A percentile compares a stretch with the other conserved stretches of the same genome.
These are phyloP conservation scores for Synergus gifuensis DNA, from an alignment of 2,888 invertebrate species.

Conservation along the genomic window DNA sequence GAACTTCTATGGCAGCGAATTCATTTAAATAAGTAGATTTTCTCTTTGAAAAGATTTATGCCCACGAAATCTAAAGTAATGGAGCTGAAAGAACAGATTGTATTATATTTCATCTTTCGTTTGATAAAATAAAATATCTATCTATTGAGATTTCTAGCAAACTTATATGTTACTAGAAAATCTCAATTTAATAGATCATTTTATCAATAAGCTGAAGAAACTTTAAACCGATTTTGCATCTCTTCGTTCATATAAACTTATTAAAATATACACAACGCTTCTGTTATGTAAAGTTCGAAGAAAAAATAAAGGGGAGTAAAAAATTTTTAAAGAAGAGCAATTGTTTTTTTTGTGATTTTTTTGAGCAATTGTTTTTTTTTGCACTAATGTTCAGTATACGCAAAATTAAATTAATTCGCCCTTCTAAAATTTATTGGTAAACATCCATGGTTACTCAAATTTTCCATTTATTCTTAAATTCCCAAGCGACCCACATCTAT, in stretches of 20 bases:
- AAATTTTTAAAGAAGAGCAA: background rate
- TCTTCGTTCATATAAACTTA: background rate
- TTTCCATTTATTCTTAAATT: background rate
- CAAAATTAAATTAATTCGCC: background rate
- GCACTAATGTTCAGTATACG: no score
- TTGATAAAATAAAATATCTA: background rate
- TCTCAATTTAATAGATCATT: background rate
- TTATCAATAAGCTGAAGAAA: background rate
- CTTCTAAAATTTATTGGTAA: background rate
- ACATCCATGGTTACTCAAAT: background rate
- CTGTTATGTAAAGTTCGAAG: background rate
- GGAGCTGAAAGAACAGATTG: background rate
- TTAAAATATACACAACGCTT: background rate
- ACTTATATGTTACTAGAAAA: background rate
- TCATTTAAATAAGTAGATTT: constrained; percentile 58
- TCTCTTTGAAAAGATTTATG: constrained; percentile 30
- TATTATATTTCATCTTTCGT: no score
- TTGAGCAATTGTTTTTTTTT: no score
- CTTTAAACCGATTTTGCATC: background rate
- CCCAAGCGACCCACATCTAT: background rate
- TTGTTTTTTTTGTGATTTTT: no score
- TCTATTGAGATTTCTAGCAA: no score
- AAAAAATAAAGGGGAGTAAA: background rate
- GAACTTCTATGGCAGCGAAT: constrained; percentile 46
- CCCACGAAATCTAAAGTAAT: constrained; percentile 3